Conservation (phyloP, 1,140 invertebrate genomes). For the Drosophila oshimai region DNA sequence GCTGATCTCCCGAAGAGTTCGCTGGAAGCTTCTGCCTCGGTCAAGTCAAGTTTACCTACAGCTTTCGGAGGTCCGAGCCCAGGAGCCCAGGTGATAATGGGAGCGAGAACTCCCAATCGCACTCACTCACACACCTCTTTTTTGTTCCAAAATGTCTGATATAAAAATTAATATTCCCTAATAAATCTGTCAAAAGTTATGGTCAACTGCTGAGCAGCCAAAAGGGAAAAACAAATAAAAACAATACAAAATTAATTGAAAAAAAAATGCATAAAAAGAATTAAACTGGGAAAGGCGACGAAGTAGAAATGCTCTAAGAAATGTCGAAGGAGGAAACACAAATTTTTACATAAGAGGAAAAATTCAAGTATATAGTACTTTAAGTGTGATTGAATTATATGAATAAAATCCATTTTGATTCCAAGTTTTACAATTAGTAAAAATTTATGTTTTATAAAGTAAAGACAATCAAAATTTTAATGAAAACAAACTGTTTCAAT, state of each 20-base stretch:
- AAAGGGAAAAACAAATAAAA: not conserved
- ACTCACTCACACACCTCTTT: slow-evolving; percentile 32
- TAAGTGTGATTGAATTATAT: too few relatives aligned
- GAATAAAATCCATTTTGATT: too few relatives aligned
- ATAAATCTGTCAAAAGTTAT: slow-evolving; percentile 77
- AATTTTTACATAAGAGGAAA: too few relatives aligned
- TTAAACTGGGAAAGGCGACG: not conserved
- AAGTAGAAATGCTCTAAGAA: slow-evolving; percentile 9
- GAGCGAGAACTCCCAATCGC: slow-evolving; percentile 28
- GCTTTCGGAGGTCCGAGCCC: slow-evolving; percentile 15
- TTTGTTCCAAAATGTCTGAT: slow-evolving; percentile 27
- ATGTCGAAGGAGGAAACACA: too few relatives aligned
- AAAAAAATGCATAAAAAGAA: not conserved
- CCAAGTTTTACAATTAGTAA: too few relatives aligned
- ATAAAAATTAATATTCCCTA: slow-evolving; percentile 74
- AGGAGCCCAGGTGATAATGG: slow-evolving; percentile 62
- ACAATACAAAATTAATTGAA: slow-evolving; percentile 23
- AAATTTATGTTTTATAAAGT: too few relatives aligned
- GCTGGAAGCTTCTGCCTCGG: slow-evolving; percentile 9
- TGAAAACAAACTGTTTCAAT: too few relatives aligned
- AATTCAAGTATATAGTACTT: too few relatives aligned
- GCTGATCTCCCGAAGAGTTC: slow-evolving; percentile 9
- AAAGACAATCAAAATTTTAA: too few relatives aligned
- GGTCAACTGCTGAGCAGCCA: slow-evolving; percentile 53
- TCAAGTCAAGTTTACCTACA: slow-evolving; percentile 47